These are phyloP conservation scores for Bombus huntii DNA, from an alignment of 1,140 invertebrate genomes.

Conservation along the genomic window DNA sequence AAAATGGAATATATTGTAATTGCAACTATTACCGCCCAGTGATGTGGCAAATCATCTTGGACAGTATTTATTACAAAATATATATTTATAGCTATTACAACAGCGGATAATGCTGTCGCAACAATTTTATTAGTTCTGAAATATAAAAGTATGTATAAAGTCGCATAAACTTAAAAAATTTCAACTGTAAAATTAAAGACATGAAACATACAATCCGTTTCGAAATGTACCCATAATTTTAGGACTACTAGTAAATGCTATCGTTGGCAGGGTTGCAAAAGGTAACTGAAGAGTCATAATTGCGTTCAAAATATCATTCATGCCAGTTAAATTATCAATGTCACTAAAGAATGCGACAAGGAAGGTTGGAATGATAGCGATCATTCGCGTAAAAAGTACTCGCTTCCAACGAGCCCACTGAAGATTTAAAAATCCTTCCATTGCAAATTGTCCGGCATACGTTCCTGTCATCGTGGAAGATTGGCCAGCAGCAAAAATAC, in stretches of 20 bases:
- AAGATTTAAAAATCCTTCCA: slow-evolving; percentile 95
- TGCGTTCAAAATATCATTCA: slow-evolving; percentile 96
- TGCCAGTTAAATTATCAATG: slow-evolving; percentile 89
- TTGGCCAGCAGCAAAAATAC: slow-evolving; percentile 95
- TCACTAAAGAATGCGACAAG: slow-evolving; percentile 89
- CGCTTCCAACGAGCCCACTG: slow-evolving; percentile 95
- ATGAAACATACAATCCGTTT: slow-evolving; percentile 86
- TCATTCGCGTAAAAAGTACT: slow-evolving; percentile 92
- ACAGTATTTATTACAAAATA: slow-evolving; percentile 90
- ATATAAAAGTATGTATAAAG: slow-evolving; percentile 44
- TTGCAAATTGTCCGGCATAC: slow-evolving; percentile 90
- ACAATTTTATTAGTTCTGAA: slow-evolving; percentile 88
- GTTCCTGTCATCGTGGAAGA: slow-evolving; percentile 95
- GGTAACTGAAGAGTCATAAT: slow-evolving; percentile 94
- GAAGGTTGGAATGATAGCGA: slow-evolving; percentile 96
- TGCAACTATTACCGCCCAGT: slow-evolving; percentile 83
- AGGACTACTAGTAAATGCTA: slow-evolving; percentile 92
- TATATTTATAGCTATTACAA: slow-evolving; percentile 92
- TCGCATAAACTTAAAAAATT: neutral
- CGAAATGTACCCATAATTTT: slow-evolving; percentile 93
- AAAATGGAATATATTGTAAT: slow-evolving; percentile 85
- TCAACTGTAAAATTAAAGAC: neutral
- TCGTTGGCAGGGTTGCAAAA: slow-evolving; percentile 92
- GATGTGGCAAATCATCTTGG: slow-evolving; percentile 80
- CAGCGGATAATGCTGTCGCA: slow-evolving; percentile 85